These are phyloP conservation scores for Encarsia formosa DNA, from an alignment of 2,888 invertebrate species.

Conservation along the genomic window DNA sequence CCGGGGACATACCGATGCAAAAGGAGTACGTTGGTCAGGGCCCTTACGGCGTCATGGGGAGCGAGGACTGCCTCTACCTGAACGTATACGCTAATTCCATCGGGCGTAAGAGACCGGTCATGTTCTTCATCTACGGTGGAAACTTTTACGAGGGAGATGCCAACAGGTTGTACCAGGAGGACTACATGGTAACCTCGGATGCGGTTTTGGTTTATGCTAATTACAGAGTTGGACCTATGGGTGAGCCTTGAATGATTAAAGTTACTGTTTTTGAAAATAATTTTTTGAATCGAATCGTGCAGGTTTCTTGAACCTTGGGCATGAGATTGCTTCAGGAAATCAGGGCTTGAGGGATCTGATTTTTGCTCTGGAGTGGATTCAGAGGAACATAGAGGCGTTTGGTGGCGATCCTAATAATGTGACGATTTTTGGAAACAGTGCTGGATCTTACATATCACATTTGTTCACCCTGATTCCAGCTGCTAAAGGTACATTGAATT, in stretches of 20 bases:
- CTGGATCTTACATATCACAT: constrained; percentile 32
- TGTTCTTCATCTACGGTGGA: constrained; percentile 38
- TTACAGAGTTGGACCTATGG: constrained; percentile 33
- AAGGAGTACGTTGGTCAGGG: constrained; percentile 1
- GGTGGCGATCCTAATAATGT: constrained; percentile 40
- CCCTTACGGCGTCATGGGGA: constrained; percentile 8
- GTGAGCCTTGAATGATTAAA: constrained; percentile 17
- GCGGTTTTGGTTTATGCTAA: constrained; percentile 31
- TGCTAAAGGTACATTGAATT: constrained; percentile 31
- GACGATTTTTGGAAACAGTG: constrained; percentile 38
- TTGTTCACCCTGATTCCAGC: constrained; percentile 33
- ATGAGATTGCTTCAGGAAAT: constrained; percentile 37
- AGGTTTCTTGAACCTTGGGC: constrained; percentile 40
- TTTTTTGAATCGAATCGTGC: neutral
- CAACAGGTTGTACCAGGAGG: constrained; percentile 28
- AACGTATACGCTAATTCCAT: constrained; percentile 29
- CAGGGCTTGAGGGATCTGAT: constrained; percentile 39
- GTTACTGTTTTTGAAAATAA: neutral
- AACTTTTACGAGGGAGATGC: constrained; percentile 28
- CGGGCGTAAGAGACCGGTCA: constrained; percentile 29
- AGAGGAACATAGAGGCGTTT: constrained; percentile 36
- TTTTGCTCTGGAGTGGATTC: constrained; percentile 37
- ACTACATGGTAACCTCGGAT: constrained; percentile 32
- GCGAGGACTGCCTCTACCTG: constrained; percentile 34
- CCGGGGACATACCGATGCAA: neutral